Evolutionary conservation across 1,140 invertebrate species (phyloP).

Genomic region (Panagrolaimus sp.): DNA sequence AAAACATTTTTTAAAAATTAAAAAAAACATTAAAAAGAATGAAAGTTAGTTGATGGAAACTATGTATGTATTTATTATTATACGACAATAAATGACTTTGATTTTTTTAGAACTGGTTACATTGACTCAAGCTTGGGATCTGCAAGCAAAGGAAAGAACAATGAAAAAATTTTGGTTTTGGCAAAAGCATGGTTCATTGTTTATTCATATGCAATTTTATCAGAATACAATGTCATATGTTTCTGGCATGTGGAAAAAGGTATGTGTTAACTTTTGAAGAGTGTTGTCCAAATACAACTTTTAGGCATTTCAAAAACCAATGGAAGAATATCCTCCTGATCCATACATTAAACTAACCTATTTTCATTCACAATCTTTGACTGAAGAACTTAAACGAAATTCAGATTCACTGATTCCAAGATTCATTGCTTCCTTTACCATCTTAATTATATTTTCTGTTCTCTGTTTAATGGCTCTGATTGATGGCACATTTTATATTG

Average conservation of each 20-base stretch:
- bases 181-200: constrained; percentile 57
- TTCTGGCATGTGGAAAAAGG: constrained; percentile 55
- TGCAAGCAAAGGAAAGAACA: constrained; percentile 48
- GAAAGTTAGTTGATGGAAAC: no score
- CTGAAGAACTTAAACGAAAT: constrained; percentile 56
- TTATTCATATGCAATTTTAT: constrained; percentile 58
- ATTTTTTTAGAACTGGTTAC: no score
- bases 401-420: constrained; percentile 52
- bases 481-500: constrained; percentile 47
- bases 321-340: constrained; percentile 46
- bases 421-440: constrained; percentile 51
- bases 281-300: constrained; percentile 22
- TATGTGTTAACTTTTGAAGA: constrained; percentile 11
- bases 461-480: constrained; percentile 54
- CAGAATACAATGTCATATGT: constrained; percentile 45
- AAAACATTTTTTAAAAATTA: no score
- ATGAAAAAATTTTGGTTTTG: constrained; percentile 45
- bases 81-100: no score
- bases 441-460: constrained; percentile 52
- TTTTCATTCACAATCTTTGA: constrained; percentile 52
- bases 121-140: no score
- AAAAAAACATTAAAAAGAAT: no score
- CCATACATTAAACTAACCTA: constrained; percentile 52
- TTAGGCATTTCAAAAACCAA: constrained; percentile 49
- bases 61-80: no score